phyloP scores from a whole-genome alignment of 2,113 vertebrate genomes.

The Galemys pyrenaicus region DNA sequence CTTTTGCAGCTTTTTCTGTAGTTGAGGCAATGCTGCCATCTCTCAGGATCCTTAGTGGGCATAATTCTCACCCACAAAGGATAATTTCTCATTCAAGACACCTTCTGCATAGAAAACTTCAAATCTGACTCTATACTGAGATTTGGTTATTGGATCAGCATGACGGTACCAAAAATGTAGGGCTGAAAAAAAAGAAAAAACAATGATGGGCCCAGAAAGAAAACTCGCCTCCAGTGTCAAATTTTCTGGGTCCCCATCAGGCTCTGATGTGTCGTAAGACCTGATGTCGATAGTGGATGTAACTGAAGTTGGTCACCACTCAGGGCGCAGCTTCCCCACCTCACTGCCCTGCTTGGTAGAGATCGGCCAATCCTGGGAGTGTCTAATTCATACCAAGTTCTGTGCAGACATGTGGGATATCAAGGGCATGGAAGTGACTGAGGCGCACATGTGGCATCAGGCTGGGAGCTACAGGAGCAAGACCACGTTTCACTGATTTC shows the following conservation, averaged over 20 bases:
- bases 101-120: background rate
- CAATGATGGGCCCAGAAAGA: background rate
- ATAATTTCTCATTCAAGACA: background rate
- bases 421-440: accelerated
- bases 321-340: background rate
- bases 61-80: background rate
- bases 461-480: background rate
- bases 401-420: background rate
- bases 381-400: background rate
- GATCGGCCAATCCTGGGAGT: background rate
- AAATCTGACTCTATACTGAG: background rate
- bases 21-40: background rate
- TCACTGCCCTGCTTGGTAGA: background rate
- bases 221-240: background rate
- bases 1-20: background rate
- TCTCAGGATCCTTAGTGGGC: background rate
- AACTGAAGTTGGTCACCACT: background rate
- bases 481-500: accelerated
- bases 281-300: background rate
- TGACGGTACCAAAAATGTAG: background rate
- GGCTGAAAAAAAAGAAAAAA: background rate
- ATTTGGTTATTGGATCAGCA: background rate
- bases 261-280: background rate
- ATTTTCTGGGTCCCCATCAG: background rate
- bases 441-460: accelerated